These are phyloP conservation scores for Melanaphis sacchari DNA, from an alignment of 1,140 invertebrate genomes.

Conservation along the genomic window DNA sequence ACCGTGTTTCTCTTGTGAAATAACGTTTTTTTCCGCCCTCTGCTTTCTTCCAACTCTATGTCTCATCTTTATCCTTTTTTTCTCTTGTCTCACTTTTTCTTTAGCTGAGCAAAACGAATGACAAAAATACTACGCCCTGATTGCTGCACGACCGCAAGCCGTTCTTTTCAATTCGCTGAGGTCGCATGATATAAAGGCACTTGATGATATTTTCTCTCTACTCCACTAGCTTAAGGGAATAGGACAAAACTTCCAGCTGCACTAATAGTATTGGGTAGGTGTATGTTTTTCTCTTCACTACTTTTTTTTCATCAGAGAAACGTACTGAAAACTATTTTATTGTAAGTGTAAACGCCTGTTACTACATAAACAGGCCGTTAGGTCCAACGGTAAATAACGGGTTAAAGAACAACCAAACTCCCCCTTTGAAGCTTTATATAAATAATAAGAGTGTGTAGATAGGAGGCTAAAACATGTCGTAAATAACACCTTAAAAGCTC, in stretches of 20 bases:
- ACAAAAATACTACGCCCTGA: conserved; percentile 52
- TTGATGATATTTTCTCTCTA: conserved; percentile 54
- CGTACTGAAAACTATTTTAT: conserved; percentile 11
- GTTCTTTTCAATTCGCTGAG: conserved; percentile 50
- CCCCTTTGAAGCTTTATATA: conserved; percentile 37
- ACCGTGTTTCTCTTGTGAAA: conserved; percentile 53
- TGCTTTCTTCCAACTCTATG: conserved; percentile 8
- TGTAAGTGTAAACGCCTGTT: conserved; percentile 30
- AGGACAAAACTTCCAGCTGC: background rate
- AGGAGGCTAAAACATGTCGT: conserved; percentile 45
- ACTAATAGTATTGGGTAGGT: conserved; percentile 46
- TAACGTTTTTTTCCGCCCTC: conserved; percentile 46
- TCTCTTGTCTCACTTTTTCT: background rate
- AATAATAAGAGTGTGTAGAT: conserved; percentile 46
- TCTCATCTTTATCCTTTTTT: conserved; percentile 22
- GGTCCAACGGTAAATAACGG: conserved; percentile 54
- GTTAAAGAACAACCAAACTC: conserved; percentile 51
- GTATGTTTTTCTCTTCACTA: conserved; percentile 22
- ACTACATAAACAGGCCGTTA: conserved; percentile 52
- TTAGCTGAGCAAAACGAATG: conserved; percentile 29
- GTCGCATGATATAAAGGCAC: conserved; percentile 52
- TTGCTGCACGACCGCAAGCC: conserved; percentile 29
- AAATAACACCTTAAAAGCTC: conserved; percentile 57
- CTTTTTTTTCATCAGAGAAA: background rate
- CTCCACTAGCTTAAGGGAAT: background rate